These are phyloP conservation scores for Carcinoscorpius rotundicauda DNA, from an alignment of 1,140 invertebrate genomes.

Conservation along the genomic window DNA sequence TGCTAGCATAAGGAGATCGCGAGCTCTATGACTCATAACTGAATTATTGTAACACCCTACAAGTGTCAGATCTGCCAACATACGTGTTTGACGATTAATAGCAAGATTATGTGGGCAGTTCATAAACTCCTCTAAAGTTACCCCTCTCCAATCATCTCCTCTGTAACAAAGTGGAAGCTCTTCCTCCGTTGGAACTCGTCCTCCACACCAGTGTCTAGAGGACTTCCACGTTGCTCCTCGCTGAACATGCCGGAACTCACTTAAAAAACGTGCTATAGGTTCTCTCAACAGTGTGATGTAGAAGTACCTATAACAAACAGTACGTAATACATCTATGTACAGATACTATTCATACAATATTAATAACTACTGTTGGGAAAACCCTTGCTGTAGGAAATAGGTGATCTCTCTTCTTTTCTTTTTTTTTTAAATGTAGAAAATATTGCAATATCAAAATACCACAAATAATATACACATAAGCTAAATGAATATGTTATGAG, in stretches of 20 bases:
- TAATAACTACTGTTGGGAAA: too few species aligned
- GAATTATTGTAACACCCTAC: constrained; percentile 90
- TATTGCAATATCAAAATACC: too few species aligned
- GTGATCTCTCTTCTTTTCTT: too few species aligned
- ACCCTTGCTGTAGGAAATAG: too few species aligned
- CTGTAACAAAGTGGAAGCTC: constrained; percentile 42
- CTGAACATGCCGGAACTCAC: constrained; percentile 89
- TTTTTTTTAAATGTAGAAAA: too few species aligned
- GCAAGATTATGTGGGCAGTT: constrained; percentile 84
- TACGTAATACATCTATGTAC: too few species aligned
- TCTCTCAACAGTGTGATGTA: constrained; percentile 91
- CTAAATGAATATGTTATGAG: too few species aligned
- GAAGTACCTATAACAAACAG: constrained; percentile 54
- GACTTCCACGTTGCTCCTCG: constrained; percentile 91
- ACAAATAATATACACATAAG: too few species aligned
- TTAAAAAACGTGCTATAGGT: constrained; percentile 77
- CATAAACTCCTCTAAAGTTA: constrained; percentile 71
- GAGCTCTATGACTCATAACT: constrained; percentile 45
- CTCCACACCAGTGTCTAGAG: constrained; percentile 75
- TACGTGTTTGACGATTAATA: constrained; percentile 89
- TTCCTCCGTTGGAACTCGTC: constrained; percentile 56
- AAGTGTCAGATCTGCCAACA: constrained; percentile 87
- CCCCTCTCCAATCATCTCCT: constrained; percentile 44
- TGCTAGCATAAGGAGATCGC: constrained; percentile 69
- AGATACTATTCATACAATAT: too few species aligned